phyloP scores from a whole-genome alignment of 2,888 invertebrate species.

The Aspidiotus destructor region DNA sequence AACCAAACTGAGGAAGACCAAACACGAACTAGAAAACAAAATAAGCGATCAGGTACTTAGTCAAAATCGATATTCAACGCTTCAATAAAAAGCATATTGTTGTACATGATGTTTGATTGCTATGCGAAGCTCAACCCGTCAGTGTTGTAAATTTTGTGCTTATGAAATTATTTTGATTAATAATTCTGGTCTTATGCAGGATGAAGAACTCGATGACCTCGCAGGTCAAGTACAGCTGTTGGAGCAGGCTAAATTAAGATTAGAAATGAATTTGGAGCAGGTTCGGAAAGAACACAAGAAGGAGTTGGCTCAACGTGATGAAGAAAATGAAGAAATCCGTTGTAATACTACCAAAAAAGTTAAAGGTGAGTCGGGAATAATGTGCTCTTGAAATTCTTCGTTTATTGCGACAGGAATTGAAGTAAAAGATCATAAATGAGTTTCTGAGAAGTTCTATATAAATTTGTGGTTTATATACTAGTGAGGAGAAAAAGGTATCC shows the following conservation, averaged over 20 bases:
- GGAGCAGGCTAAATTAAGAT: conserved; percentile 82
- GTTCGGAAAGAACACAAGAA: conserved; percentile 80
- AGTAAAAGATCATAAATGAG: too few relatives aligned
- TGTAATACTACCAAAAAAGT: conserved; percentile 86
- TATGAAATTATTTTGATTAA: not conserved
- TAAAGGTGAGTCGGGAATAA: conserved; percentile 49
- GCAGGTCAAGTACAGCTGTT: conserved; percentile 82
- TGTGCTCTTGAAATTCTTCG: not conserved
- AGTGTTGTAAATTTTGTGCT: not conserved
- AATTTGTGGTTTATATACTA: too few relatives aligned
- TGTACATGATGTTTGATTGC: too few relatives aligned
- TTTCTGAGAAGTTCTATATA: too few relatives aligned
- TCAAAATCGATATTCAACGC: too few relatives aligned
- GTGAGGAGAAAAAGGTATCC: too few relatives aligned
- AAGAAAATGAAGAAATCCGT: conserved; percentile 85
- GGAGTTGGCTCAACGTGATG: conserved; percentile 82
- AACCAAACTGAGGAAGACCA: conserved; percentile 66
- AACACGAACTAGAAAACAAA: conserved; percentile 77
- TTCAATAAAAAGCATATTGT: too few relatives aligned
- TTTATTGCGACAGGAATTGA: too few relatives aligned
- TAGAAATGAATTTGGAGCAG: conserved; percentile 90
- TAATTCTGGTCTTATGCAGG: conserved; percentile 42
- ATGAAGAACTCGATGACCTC: conserved; percentile 91
- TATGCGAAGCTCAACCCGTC: too few relatives aligned
- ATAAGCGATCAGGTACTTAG: conserved; percentile 56